A percentile compares a stretch with the other conserved stretches of the same genome.
phyloP scores from a whole-genome alignment of 1,140 invertebrate species.

The Polypedilum vanderplanki region DNA sequence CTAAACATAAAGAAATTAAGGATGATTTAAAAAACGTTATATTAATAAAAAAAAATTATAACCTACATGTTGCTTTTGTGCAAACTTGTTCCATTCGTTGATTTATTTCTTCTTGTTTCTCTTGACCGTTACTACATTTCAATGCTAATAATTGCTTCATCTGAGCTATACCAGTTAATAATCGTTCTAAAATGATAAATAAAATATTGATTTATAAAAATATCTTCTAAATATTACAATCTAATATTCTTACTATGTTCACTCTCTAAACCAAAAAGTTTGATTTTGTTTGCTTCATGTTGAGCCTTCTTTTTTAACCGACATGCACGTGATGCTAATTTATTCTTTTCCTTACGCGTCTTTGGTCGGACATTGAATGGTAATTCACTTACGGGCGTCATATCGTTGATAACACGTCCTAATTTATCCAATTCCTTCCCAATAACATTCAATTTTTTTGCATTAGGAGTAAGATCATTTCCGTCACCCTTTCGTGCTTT shows the following conservation, averaged over 20 bases:
- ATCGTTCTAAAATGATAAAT: conserved; percentile 49
- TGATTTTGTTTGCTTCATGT: conserved; percentile 92
- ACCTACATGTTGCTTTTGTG: conserved; percentile 58
- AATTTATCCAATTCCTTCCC: conserved; percentile 89
- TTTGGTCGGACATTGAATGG: conserved; percentile 83
- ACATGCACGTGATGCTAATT: conserved; percentile 91
- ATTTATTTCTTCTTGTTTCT: conserved; percentile 56
- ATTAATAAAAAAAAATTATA: conserved; percentile 28
- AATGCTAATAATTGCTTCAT: conserved; percentile 55
- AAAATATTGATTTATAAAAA: conserved; percentile 30
- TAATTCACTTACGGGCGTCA: conserved; percentile 89
- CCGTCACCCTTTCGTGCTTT: conserved; percentile 96
- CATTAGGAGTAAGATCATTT: conserved; percentile 93
- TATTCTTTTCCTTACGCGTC: conserved; percentile 96
- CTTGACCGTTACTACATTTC: conserved; percentile 51
- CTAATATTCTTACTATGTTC: conserved; percentile 78
- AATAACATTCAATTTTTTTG: conserved; percentile 81
- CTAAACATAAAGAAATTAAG: conserved; percentile 44
- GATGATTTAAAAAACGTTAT: conserved; percentile 26
- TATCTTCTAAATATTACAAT: neutral
- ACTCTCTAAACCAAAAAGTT: conserved; percentile 83
- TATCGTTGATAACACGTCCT: conserved; percentile 85
- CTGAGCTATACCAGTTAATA: conserved; percentile 60
- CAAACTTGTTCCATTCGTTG: conserved; percentile 58
- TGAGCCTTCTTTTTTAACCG: conserved; percentile 91